Evolutionary conservation across 2,113 vertebrate genomes (phyloP).

Genomic region (Taxidea taxus): DNA sequence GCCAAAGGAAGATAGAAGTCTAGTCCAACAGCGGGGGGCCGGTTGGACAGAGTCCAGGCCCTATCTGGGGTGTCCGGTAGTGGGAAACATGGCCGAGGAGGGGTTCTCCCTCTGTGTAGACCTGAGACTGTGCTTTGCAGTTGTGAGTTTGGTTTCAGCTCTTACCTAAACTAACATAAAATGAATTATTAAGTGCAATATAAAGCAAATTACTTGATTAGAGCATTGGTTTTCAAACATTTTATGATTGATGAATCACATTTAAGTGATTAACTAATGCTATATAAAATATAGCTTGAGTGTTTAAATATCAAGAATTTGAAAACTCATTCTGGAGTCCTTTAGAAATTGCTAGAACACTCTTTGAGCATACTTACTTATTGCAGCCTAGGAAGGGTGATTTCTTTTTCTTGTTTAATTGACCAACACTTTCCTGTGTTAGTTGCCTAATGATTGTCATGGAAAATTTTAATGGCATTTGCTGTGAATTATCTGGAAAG

Average conservation of each 20-base stretch:
- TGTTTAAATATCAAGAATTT: not conserved
- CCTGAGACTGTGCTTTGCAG: not conserved
- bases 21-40: accelerated
- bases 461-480: not conserved
- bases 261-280: conserved; percentile 26
- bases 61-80: not conserved
- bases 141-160: not conserved
- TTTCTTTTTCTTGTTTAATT: not conserved
- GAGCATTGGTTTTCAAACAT: not conserved
- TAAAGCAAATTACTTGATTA: not conserved
- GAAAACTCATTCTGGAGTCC: not conserved
- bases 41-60: not conserved
- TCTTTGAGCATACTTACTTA: not conserved
- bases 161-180: not conserved
- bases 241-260: not conserved
- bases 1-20: not conserved
- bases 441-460: not conserved
- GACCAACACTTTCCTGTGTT: not conserved
- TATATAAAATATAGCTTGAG: not conserved
- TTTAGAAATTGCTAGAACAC: not conserved
- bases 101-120: not conserved
- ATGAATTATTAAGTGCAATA: not conserved
- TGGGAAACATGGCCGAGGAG: not conserved
- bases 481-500: not conserved
- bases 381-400: not conserved